Base-by-base conservation (phyloP, 2,113 vertebrate genomes). In the Vanacampus margaritifer region DNA sequence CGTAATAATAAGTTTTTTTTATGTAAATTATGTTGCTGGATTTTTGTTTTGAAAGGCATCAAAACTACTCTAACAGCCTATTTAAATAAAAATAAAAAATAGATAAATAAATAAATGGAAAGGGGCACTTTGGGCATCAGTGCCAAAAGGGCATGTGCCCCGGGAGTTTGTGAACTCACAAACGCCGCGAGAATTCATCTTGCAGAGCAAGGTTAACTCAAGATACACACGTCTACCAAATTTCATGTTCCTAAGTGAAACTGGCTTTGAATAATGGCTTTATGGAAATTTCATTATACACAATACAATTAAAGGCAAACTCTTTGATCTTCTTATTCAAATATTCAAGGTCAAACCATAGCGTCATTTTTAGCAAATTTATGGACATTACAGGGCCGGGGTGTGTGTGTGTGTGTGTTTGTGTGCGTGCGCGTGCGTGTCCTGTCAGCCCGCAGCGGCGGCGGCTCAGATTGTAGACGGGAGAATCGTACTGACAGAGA, bases 401-500 rank as follows among this genome's bases (percentile, higher is more conserved):
- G 51, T 14, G 17, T 14, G 17, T 23, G 59, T 53, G 32, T 75
- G 41, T 76, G 23, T 74, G 69, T 74, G 58, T 68, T 56, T 70
- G 58, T 64, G 65, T 72, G 36, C 72, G 62, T 79, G 68, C 63
- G 68, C 78, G 79, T 79, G 73, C 71, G 79, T 67, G 65, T 69
- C 73, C 79, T 74, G 86, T 86, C 84, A 86, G 80, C 81, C 83
- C 85, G 68, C 59, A 84, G 54, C 54, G 16, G 26, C 54, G 16
- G 54, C 57, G 69, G 79, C 78, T 86, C 82, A 81, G 82, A 87
- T 75, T 69, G 65, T 57, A 54, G 75, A 81, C 72, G 68, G 79
- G 76, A 73, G 69, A 79, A 71, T 78, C 6, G 67, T 76, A 75
- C 76, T 87, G 89, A 89, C 88, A 90, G 83, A 86, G 83, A 91